Evolutionary conservation across 37 sponge, comb jelly and placozoan species (phyloP), one percentile per base, ranked within the genome.

Genomic region (Agelas oroides): DNA sequence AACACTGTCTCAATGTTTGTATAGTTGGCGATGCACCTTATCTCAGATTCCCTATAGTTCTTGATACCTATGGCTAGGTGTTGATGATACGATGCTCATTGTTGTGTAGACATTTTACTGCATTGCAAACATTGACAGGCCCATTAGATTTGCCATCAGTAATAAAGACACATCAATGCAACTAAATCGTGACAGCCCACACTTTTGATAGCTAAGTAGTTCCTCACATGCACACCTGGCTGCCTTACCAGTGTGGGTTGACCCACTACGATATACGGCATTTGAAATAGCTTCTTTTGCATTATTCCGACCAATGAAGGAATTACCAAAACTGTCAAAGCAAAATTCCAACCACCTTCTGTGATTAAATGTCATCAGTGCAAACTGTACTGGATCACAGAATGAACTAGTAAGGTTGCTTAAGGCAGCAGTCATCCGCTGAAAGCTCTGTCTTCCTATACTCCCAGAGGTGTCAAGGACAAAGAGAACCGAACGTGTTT

Each of bases 281-380:
- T 14, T 28, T 1, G 1, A 55, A 28, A 75, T 75, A 25, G 58
- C 58, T 14, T n/a, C 3, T 61, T 12, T 34, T 0, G 57, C 27
- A 82, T 70, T 12, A 61, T 27, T 2, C 31, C 83, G 31, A 32
- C 27, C 59, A 70, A 14, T 24, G 2, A 23, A 6, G 14, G 36
- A 12, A 31, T 34, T 70, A 13, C 17, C 20, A 30, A 62, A 71
- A 40, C 83, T 70, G 63, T 82, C 41, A 57, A 82, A 82, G 65
- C 83, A 82, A 39, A 82, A 82, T 30, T 82, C 83, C 71, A 82
- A 66, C 31, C 65, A 58, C 59, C 70, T 59, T 0, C 2, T 17
- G 24, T 1, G 0, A 28, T 1, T 31, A 52, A 62, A 82, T n/a
- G 83, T 82, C 37, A 82, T 57, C 71, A 82, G 8, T 37, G 83